These are phyloP conservation scores for Philhelius pedissequus DNA, from an alignment of 2,888 invertebrate genomes.

Conservation along the genomic window DNA sequence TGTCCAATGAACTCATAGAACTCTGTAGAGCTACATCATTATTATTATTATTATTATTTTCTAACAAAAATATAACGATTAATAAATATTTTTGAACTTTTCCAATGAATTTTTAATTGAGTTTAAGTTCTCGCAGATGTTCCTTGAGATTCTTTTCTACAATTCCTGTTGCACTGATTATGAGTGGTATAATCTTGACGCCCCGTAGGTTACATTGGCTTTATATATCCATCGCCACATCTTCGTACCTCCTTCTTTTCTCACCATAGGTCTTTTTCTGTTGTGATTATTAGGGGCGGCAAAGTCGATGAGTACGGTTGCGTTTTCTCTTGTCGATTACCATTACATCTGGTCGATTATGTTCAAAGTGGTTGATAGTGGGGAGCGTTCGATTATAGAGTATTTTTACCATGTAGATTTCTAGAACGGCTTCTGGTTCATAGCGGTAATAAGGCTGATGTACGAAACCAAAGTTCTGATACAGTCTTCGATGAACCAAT, in stretches of 20 bases:
- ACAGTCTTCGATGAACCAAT: too few species aligned
- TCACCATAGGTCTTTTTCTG: not conserved
- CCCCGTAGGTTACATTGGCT: not conserved
- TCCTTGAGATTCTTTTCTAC: not conserved
- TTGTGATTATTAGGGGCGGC: not conserved
- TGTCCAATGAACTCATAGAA: too few species aligned
- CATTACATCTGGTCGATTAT: not conserved
- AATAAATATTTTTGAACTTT: not conserved
- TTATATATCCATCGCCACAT: not conserved
- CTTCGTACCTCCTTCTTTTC: not conserved
- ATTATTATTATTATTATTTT: too few species aligned
- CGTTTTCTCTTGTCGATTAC: not conserved
- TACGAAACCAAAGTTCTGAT: too few species aligned
- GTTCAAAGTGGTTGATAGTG: not conserved
- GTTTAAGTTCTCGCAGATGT: not conserved
- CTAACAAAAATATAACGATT: too few species aligned
- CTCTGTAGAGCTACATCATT: too few species aligned
- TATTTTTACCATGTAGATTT: not conserved
- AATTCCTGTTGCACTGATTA: not conserved
- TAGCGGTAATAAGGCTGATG: not conserved
- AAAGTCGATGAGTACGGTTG: not conserved
- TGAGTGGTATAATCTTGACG: not conserved
- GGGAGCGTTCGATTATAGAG: not conserved
- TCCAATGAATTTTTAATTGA: not conserved
- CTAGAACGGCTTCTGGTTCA: not conserved